Conservation (phyloP, 1,140 invertebrate species). For the Drosophila rufa region DNA sequence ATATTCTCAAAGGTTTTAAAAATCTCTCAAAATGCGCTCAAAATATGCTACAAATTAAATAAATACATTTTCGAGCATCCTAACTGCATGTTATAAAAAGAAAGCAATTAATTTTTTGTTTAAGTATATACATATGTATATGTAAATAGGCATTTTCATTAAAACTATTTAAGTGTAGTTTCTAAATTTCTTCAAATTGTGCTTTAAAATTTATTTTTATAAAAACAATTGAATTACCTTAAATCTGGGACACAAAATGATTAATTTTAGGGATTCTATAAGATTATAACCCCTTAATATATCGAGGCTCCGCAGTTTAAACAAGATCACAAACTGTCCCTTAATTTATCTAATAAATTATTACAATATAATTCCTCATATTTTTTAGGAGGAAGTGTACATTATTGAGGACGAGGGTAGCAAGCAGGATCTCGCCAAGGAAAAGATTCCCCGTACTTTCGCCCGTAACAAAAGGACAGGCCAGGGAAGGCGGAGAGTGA, state of each 20-base stretch:
- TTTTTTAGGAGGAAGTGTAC: conserved; percentile 64
- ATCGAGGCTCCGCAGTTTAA: background rate
- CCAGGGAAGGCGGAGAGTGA: conserved; percentile 25
- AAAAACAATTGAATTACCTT: too few relatives aligned
- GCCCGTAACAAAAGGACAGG: background rate
- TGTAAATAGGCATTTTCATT: background rate
- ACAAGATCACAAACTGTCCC: background rate
- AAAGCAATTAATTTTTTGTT: too few relatives aligned
- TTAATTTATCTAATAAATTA: background rate
- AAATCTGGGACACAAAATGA: too few relatives aligned
- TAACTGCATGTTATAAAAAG: too few relatives aligned
- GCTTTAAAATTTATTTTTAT: too few relatives aligned
- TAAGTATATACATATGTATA: background rate
- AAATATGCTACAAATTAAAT: too few relatives aligned
- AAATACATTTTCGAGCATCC: too few relatives aligned
- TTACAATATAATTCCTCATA: background rate
- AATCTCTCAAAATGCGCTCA: too few relatives aligned
- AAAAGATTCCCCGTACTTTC: conserved; percentile 13
- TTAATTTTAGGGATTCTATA: background rate
- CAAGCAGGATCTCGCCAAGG: conserved; percentile 36
- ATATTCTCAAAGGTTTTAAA: too few relatives aligned
- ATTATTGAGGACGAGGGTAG: conserved; percentile 57
- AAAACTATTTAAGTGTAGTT: background rate
- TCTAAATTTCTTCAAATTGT: background rate
- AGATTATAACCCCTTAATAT: background rate